Evolutionary conservation across 37 sponge, comb jelly and placozoan genomes (phyloP), one percentile per base, ranked within the genome.

Genomic region (Bolinopsis microptera): DNA sequence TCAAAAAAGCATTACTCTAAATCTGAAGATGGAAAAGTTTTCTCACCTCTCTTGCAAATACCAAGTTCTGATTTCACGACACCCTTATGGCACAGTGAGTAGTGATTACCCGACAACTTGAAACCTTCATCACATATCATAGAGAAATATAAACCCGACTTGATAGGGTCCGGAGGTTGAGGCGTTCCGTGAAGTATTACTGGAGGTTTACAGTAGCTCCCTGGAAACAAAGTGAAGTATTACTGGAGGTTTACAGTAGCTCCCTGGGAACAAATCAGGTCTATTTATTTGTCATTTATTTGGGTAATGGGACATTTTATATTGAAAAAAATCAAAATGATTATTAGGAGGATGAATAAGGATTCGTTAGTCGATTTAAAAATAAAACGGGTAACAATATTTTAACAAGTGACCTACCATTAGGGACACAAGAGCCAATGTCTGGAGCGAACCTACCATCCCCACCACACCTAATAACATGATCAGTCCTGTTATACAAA

Each of bases 21-120:
- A n/a, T n/a, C n/a, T n/a, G n/a, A n/a, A n/a, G n/a, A n/a, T n/a
- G n/a, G n/a, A n/a, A n/a, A n/a, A n/a, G n/a, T n/a, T n/a, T n/a
- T n/a, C n/a, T 72, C 18, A 72, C 75, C 75, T 72, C 31, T 72
- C 75, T 72, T 72, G 75, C 75, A 72, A 30, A 23, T 24, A 23
- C 75, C 75, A 3, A 72, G 75, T 5, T 5, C 26, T 2, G 26
- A 30, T 72, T 8, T 28, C 26, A 72, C 22, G 5, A 5, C 13
- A 23, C 75, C 75, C 5, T 72, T 72, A 21, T 28, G 75, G 18
- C 75, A 72, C 22, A 72, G 75, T 3, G 75, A 72, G 75, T 72
- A 72, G 5, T 30, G 75, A 28, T n/a, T n/a, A 24, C 75, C 75
- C 5, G 5, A 2, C 26, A n/a, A 28, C 75, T 24, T 72, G 75